Evolutionary conservation across 2,113 vertebrate genomes (phyloP).

Genomic region (Tyrannus savana): DNA sequence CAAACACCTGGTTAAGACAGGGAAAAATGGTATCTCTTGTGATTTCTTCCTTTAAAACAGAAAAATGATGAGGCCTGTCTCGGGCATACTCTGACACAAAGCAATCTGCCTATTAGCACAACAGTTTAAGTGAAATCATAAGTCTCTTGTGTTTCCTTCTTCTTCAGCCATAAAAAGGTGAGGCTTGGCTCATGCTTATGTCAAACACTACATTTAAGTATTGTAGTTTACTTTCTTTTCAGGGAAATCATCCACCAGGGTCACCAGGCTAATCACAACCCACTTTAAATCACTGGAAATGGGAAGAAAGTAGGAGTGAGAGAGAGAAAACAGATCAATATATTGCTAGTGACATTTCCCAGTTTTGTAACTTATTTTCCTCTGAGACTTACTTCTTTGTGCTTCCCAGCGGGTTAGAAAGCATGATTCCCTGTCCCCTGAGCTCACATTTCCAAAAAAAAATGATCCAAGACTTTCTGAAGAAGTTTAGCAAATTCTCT

Average conservation of each 20-base stretch:
- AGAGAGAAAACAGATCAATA: not conserved
- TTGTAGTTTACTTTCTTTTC: not conserved
- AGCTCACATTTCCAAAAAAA: not conserved
- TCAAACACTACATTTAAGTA: not conserved
- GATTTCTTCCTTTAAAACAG: conserved; percentile 1
- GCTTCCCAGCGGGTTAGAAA: not conserved
- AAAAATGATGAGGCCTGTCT: not conserved
- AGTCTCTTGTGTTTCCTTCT: not conserved
- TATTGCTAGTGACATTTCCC: not conserved
- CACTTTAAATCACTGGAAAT: conserved; percentile 13
- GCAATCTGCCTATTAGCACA: not conserved
- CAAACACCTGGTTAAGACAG: not conserved
- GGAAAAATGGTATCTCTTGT: not conserved
- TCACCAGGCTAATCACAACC: conserved; percentile 3
- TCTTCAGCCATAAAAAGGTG: conserved; percentile 7
- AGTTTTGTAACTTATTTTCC: not conserved
- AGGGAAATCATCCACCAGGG: conserved; percentile 1
- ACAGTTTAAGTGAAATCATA: not conserved
- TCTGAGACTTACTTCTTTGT: not conserved
- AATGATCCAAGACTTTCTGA: not conserved
- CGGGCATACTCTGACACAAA: not conserved
- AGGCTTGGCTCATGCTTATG: not conserved
- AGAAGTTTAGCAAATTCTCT: not conserved
- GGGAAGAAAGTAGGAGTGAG: not conserved
- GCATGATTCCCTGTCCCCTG: not conserved